Base-by-base conservation (phyloP, 2,113 vertebrate genomes). In the Fregetta grallaria region DNA sequence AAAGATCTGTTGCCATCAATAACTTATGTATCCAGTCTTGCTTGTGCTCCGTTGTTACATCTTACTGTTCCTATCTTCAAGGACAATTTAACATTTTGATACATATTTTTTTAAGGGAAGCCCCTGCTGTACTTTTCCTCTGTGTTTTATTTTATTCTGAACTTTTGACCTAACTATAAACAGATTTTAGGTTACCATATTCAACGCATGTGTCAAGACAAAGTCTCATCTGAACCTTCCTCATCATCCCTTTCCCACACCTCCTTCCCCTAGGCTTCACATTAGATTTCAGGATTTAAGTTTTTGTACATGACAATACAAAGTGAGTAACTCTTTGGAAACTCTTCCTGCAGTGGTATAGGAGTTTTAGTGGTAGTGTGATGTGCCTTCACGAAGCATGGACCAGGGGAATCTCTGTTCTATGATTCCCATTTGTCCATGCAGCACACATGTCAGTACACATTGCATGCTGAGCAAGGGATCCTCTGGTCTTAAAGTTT, bases 1-100 rank as follows among this genome's bases (percentile, higher is more conserved):
- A 90, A 95, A 76, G 81, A 87, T 83, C 62, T 85, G 32, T 25
- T 96, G 88, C 73, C 86, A 92, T 76, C 86, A 94, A 52, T 85
- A 93, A 88, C 68, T 87, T 85, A 62, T 3, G 23, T 45, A 85
- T 49, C 56, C 70, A 87, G 27, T 49, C 67, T 49, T 84, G 42
- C 74, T 79, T 66, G 52, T 1, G 2, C 44, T 67, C 34, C 40
- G 38, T 18, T 87, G 68, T 96, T 92, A 76, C 36, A 56, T 53
- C 34, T 73, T 73, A 77, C 21, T 84, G 34, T 68, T 90, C 30
- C 29, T 87, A 75, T 89, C 96, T 88, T 86, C 79, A 91, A 95
- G 74, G 75, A 96, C 23, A 16, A 27, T 74, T 84, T 83, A 62
- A 78, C 34, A 91, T 92, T 83, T 88, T 38, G 26, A 82, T 66